Conservation (phyloP, 2,113 vertebrate species). For the Tragelaphus strepsiceros region DNA sequence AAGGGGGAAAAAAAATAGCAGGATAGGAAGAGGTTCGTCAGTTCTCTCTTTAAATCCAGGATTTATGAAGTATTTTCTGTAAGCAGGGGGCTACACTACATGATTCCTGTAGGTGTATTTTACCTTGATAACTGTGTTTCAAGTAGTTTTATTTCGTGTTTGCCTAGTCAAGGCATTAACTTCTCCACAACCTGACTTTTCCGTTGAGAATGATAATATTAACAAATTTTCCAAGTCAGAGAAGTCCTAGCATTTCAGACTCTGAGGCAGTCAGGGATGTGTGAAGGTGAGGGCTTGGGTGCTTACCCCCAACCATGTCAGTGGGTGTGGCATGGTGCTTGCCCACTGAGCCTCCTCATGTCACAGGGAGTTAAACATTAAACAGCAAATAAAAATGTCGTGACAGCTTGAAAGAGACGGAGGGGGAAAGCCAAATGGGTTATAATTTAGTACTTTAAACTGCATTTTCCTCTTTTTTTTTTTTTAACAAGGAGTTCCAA, state of each 20-base stretch:
- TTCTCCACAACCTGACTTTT: not conserved
- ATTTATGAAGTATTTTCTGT: not conserved
- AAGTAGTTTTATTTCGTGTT: not conserved
- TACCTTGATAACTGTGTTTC: not conserved
- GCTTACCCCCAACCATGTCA: rapidly evolving
- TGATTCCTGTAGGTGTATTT: not conserved
- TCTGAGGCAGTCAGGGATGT: not conserved
- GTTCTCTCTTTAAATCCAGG: not conserved
- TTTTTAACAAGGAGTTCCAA: not conserved
- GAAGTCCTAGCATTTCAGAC: not conserved
- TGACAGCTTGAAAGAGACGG: not conserved
- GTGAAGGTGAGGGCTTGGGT: not conserved
- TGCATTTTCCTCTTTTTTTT: not conserved
- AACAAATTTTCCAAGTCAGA: not conserved
- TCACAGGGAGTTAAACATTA: not conserved
- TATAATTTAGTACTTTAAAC: not conserved
- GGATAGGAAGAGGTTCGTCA: not conserved
- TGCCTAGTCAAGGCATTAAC: not conserved
- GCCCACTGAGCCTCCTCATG: not conserved
- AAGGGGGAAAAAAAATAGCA: not conserved
- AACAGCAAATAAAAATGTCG: not conserved
- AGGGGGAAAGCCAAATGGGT: not conserved
- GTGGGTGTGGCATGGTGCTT: rapidly evolving
- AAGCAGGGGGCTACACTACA: not conserved
- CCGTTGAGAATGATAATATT: not conserved